These are phyloP conservation scores for Raja brachyura DNA, from an alignment of 2,113 vertebrate genomes.

Conservation along the genomic window DNA sequence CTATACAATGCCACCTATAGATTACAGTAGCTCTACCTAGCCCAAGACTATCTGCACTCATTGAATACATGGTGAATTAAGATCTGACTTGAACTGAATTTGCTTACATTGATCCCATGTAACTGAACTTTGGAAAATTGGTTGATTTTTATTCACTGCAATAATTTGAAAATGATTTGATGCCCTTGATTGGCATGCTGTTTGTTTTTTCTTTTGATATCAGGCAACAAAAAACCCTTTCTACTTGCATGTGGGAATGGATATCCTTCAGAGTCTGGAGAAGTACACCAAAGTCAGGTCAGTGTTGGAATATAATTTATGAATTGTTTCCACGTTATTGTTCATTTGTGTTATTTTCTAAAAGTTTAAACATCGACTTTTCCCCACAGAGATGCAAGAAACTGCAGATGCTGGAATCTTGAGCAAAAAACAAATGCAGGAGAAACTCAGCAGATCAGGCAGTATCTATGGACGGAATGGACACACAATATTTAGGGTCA, in stretches of 20 bases:
- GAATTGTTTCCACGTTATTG: background rate
- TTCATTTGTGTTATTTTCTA: background rate
- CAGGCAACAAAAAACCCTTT: constrained; percentile 98
- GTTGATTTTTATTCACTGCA: background rate
- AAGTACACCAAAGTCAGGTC: constrained; percentile 92
- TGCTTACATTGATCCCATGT: background rate
- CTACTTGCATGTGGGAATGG: constrained; percentile 97
- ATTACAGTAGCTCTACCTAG: background rate
- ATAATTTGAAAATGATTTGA: background rate
- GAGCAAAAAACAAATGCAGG: too few species aligned
- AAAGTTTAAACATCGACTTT: background rate
- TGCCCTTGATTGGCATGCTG: background rate
- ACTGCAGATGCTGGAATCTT: too few species aligned
- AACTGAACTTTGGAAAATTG: background rate
- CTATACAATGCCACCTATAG: background rate
- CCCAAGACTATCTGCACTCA: too few species aligned
- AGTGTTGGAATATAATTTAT: background rate
- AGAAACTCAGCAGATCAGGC: too few species aligned
- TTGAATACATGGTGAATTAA: background rate
- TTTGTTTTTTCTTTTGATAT: constrained; percentile 23
- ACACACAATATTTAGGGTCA: too few species aligned
- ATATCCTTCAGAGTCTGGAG: constrained; percentile 94
- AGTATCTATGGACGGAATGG: too few species aligned
- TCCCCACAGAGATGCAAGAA: background rate
- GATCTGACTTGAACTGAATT: background rate